A percentile compares a stretch with the other conserved stretches of the same genome.
Conservation (phyloP, 2,888 invertebrate genomes). For the Drosophila demipolita region DNA sequence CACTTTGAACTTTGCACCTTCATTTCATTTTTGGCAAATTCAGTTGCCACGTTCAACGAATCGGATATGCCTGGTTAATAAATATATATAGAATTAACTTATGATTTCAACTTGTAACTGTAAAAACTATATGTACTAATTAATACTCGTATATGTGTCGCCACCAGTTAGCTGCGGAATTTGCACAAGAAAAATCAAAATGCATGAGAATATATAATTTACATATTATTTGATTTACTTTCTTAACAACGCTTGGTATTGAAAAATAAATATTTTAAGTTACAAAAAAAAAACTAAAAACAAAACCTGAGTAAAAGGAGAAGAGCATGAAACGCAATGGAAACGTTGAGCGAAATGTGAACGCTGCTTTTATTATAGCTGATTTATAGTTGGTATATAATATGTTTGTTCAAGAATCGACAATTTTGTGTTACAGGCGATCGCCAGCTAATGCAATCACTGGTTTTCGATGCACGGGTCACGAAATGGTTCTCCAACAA, state of each 20-base stretch:
- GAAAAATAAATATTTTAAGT: not conserved
- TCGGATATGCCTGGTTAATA: constrained; percentile 38
- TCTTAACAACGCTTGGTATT: constrained; percentile 13
- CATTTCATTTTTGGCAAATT: constrained; percentile 30
- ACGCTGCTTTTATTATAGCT: constrained; percentile 1
- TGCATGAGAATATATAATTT: constrained; percentile 39
- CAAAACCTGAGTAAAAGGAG: not conserved
- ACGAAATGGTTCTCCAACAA: constrained; percentile 94
- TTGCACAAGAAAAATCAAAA: constrained; percentile 58
- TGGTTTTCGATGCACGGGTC: constrained; percentile 95
- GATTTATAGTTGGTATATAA: not conserved
- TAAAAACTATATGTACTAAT: constrained; percentile 19
- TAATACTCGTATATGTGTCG: constrained; percentile 31
- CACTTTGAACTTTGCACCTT: constrained; percentile 41
- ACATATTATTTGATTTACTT: not conserved
- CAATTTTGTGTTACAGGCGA: constrained; percentile 88
- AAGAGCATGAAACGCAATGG: constrained; percentile 2
- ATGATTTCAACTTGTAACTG: constrained; percentile 23
- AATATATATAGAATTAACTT: constrained; percentile 30
- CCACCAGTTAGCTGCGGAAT: constrained; percentile 73
- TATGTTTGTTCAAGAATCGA: not conserved
- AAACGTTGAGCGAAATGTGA: not conserved
- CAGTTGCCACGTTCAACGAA: constrained; percentile 11
- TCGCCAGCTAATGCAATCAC: constrained; percentile 92
- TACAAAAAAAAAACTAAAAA: not conserved